Conservation (phyloP, 1,140 invertebrate genomes). For the Drosophila arizonae region DNA sequence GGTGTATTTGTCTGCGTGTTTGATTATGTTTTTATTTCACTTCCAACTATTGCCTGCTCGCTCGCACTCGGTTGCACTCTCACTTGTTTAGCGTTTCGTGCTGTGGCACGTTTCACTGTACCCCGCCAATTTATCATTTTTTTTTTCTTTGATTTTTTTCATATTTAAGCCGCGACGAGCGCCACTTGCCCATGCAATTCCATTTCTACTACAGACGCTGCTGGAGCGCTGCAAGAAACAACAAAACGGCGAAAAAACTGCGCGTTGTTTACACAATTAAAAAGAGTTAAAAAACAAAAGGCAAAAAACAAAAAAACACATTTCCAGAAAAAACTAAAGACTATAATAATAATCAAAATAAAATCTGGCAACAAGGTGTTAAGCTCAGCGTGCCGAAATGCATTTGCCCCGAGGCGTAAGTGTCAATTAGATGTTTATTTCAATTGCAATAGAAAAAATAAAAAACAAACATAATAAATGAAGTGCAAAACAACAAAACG, state of each 20-base stretch:
- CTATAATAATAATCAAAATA: not conserved
- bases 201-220: slow-evolving; percentile 65
- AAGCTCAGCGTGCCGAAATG: slow-evolving; percentile 51
- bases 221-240: slow-evolving; percentile 48
- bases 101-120: slow-evolving; percentile 68
- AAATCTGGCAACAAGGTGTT: slow-evolving; percentile 26
- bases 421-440: slow-evolving; percentile 61
- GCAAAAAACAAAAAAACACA: not conserved
- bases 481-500: slow-evolving; percentile 7
- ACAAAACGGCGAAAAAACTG: not conserved
- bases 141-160: slow-evolving; percentile 73
- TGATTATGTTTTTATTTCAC: slow-evolving; percentile 75
- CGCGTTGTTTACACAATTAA: slow-evolving; percentile 6
- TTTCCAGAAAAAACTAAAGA: slow-evolving; percentile 17
- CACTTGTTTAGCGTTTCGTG: slow-evolving; percentile 36
- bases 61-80: slow-evolving; percentile 32
- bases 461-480: slow-evolving; percentile 1
- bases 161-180: slow-evolving; percentile 67
- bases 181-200: slow-evolving; percentile 62
- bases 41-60: slow-evolving; percentile 48
- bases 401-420: slow-evolving; percentile 74
- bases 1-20: slow-evolving; percentile 33
- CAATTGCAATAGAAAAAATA: slow-evolving; percentile 1
- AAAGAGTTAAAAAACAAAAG: too few species aligned
- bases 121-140: slow-evolving; percentile 35